Conservation (phyloP, 2,888 invertebrate species). For the Chelonus formosanus region DNA sequence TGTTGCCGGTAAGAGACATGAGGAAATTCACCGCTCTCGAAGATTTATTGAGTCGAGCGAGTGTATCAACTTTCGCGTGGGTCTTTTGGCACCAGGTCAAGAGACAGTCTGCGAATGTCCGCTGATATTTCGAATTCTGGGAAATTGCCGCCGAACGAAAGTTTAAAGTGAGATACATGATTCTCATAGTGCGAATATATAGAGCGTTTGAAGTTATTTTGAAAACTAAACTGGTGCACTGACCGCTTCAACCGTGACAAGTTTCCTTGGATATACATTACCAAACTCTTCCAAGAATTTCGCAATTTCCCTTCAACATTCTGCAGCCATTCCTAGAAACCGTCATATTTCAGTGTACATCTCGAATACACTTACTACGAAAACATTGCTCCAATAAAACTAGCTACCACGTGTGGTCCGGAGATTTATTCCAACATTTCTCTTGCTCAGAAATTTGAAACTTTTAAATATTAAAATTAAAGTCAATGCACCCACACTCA, state of each 20-base stretch:
- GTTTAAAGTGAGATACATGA: no score
- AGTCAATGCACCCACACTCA: no score
- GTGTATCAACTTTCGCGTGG: conserved; percentile 36
- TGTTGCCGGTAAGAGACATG: conserved; percentile 9
- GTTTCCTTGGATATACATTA: neutral
- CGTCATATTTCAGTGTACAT: no score
- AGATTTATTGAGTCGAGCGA: conserved; percentile 37
- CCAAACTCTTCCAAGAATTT: neutral
- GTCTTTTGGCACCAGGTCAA: conserved; percentile 57
- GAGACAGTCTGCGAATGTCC: conserved; percentile 56
- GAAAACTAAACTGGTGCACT: conserved; percentile 60
- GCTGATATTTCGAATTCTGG: conserved; percentile 54
- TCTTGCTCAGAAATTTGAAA: neutral
- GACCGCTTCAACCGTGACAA: conserved; percentile 45
- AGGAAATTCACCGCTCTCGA: conserved; percentile 35
- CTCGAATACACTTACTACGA: no score
- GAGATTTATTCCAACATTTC: neutral
- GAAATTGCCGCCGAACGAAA: conserved; percentile 39
- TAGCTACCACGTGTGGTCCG: neutral
- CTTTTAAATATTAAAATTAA: neutral
- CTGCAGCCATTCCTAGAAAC: no score
- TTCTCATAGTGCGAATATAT: conserved; percentile 13
- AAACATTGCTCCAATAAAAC: no score
- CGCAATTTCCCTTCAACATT: no score
- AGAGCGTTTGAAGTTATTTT: conserved; percentile 55